phyloP scores from a whole-genome alignment of 2,888 invertebrate genomes.

The Scaptomyza tumidula region DNA sequence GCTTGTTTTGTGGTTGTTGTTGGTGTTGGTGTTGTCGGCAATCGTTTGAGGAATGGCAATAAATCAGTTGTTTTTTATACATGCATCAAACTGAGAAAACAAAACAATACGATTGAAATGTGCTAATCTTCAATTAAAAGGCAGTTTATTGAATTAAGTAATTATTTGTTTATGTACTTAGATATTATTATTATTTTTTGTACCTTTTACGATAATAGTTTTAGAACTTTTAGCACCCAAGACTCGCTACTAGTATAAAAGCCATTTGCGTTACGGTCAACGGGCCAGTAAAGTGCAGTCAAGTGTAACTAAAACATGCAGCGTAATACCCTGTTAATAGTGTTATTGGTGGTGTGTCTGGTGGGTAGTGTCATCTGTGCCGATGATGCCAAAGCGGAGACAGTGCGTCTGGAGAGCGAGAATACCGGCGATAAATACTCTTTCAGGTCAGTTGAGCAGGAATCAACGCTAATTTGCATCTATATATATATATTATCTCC shows the following conservation, averaged over 20 bases:
- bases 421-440: slow-evolving; percentile 87
- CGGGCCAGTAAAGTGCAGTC: slow-evolving; percentile 57
- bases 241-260: slow-evolving; percentile 54
- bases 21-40: background rate
- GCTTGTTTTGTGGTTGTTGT: slow-evolving; percentile 12
- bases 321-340: slow-evolving; percentile 59
- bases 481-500: background rate
- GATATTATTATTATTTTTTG: slow-evolving; percentile 18
- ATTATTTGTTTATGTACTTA: slow-evolving; percentile 36
- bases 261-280: slow-evolving; percentile 23
- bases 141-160: slow-evolving; percentile 54
- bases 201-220: slow-evolving; percentile 41
- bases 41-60: slow-evolving; percentile 33
- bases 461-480: background rate
- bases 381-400: slow-evolving; percentile 72
- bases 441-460: slow-evolving; percentile 85
- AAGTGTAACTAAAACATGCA: slow-evolving; percentile 62
- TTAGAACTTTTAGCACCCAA: slow-evolving; percentile 23
- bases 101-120: slow-evolving; percentile 19
- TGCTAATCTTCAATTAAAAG: slow-evolving; percentile 74
- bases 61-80: slow-evolving; percentile 17
- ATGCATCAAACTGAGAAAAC: slow-evolving; percentile 6
- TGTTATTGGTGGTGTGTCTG: slow-evolving; percentile 50
- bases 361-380: slow-evolving; percentile 38
- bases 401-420: slow-evolving; percentile 83